Percentiles rank a stretch among this genome's conserved stretches.
These are phyloP conservation scores for Bombus vancouverensis DNA, from an alignment of 1,140 invertebrate genomes.

Conservation along the genomic window DNA sequence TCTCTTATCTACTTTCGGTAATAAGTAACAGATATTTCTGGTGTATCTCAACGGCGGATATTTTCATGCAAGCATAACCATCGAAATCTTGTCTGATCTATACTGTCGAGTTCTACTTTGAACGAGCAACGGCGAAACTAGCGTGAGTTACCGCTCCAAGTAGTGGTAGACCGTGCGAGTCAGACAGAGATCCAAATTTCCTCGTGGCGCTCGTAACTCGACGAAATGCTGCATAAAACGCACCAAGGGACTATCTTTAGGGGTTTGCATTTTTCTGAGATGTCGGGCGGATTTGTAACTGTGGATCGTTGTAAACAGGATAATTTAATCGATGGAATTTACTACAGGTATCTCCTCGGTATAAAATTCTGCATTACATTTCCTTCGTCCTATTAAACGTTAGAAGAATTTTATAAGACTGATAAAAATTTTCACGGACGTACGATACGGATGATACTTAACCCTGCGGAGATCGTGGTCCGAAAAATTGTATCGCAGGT, in stretches of 20 bases:
- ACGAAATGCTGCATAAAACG: conserved; percentile 5
- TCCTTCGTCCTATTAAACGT: background rate
- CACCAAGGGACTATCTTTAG: background rate
- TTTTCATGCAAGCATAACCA: background rate
- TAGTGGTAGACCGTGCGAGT: background rate
- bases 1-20: too few species aligned
- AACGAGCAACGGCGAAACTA: background rate
- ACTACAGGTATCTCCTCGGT: background rate
- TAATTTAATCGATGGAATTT: background rate
- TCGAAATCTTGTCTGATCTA: background rate
- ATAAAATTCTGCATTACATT: background rate
- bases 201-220: background rate
- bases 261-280: background rate
- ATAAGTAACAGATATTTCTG: conserved; percentile 1
- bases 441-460: too few species aligned
- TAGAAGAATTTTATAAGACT: background rate
- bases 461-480: background rate
- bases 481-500: background rate
- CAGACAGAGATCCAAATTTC: background rate
- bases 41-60: background rate
- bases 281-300: background rate
- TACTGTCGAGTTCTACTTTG: background rate
- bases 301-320: background rate
- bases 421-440: background rate
- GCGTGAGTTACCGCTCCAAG: background rate